A percentile compares a stretch with the other conserved stretches of the same genome.
Conservation (phyloP, 2,888 invertebrate species). For the Tanypteryx hageni region DNA sequence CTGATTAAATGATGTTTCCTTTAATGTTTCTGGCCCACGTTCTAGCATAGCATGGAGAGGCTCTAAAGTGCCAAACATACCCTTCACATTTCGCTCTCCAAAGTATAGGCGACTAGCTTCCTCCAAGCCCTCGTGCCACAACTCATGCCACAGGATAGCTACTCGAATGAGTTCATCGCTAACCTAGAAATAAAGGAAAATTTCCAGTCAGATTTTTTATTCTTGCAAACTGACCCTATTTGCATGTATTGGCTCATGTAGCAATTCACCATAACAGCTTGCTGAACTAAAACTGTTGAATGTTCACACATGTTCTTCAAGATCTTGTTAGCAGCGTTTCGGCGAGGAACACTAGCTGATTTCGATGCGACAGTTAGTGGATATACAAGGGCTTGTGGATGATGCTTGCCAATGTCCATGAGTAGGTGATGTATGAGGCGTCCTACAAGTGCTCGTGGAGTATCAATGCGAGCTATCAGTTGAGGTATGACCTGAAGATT, state of each 20-base stretch:
- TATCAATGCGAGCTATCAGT: conserved; percentile 98
- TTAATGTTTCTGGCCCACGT: conserved; percentile 94
- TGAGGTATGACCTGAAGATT: conserved; percentile 91
- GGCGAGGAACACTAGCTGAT: conserved; percentile 89
- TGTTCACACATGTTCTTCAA: conserved; percentile 97
- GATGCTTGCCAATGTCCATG: conserved; percentile 97
- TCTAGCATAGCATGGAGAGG: conserved; percentile 97
- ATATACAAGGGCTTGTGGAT: conserved; percentile 98
- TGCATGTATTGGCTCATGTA: background rate
- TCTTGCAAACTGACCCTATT: conserved; percentile 6
- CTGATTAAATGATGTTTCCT: conserved; percentile 97
- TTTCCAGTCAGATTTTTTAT: background rate
- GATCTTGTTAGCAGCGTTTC: conserved; percentile 95
- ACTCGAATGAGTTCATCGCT: conserved; percentile 97
- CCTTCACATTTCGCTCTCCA: conserved; percentile 95
- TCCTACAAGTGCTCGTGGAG: conserved; percentile 91
- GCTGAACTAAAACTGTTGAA: conserved; percentile 92
- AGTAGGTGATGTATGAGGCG: conserved; percentile 94
- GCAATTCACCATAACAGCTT: conserved; percentile 91
- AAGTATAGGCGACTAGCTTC: conserved; percentile 97
- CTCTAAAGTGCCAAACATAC: conserved; percentile 97
- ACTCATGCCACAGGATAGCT: conserved; percentile 99
- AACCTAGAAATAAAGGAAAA: conserved; percentile 72
- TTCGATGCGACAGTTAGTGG: conserved; percentile 98
- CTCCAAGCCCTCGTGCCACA: conserved; percentile 98